phyloP scores from a whole-genome alignment of 2,888 invertebrate species.

The Hypomecis punctinalis region DNA sequence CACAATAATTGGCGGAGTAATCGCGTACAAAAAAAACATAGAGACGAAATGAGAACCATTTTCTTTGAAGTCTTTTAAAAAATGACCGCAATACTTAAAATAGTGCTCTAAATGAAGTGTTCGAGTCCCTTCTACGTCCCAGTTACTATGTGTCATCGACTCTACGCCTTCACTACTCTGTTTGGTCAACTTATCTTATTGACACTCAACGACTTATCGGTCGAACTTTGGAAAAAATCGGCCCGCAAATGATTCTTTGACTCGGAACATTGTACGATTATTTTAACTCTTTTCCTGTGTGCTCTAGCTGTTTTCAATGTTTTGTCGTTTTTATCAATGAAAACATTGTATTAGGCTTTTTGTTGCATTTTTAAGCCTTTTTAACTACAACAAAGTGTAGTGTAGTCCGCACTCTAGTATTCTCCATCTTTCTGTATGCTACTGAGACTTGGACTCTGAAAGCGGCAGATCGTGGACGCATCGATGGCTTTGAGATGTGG shows the following conservation, averaged over 20 bases:
- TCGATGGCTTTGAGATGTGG: too few relatives aligned
- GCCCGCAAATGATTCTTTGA: slow-evolving; percentile 43
- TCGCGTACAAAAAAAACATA: too few relatives aligned
- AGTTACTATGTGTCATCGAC: slow-evolving; percentile 71
- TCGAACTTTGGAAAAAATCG: slow-evolving; percentile 62
- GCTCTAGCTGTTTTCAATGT: not conserved
- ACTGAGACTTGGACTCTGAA: too few relatives aligned
- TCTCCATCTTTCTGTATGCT: too few relatives aligned
- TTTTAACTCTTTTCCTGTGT: slow-evolving; percentile 42
- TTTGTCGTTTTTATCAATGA: not conserved
- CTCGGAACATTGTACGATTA: slow-evolving; percentile 42
- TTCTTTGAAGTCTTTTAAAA: not conserved
- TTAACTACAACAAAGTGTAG: too few relatives aligned
- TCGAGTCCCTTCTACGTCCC: slow-evolving; percentile 47
- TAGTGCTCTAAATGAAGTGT: slow-evolving; percentile 14
- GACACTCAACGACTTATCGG: slow-evolving; percentile 80
- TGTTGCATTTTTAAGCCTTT: too few relatives aligned
- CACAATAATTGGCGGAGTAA: too few relatives aligned
- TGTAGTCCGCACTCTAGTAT: too few relatives aligned
- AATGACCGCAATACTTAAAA: not conserved
- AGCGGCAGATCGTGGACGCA: too few relatives aligned
- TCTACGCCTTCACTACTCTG: slow-evolving; percentile 64
- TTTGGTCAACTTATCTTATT: slow-evolving; percentile 79
- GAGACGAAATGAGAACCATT: not conserved
- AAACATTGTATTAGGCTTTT: too few relatives aligned